phyloP scores from a whole-genome alignment of 2,797 vertebrate species.

The Denticeps clupeoides region DNA sequence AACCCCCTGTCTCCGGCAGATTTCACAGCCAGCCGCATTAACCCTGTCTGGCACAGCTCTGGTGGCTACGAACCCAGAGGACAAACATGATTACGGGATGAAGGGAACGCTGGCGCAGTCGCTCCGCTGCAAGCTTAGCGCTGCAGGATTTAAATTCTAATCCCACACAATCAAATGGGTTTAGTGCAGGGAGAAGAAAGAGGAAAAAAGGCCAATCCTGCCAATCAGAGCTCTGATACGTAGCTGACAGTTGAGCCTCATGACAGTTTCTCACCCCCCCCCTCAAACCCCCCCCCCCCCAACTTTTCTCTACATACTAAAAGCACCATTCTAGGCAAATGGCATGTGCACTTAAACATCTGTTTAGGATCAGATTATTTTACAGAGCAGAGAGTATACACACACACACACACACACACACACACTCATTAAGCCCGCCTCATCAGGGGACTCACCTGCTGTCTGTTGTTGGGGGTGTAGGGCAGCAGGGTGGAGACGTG shows the following conservation, averaged over 20 bases:
- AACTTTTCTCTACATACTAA: too few relatives aligned
- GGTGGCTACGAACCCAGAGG: constrained; percentile 10
- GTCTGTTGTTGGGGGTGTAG: constrained; percentile 89
- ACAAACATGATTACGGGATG: constrained; percentile 42
- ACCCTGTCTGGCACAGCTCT: not conserved
- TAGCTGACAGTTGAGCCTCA: constrained; percentile 11
- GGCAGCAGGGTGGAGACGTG: constrained; percentile 94
- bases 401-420: not conserved
- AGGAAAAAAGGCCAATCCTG: constrained; percentile 22
- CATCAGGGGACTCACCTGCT: constrained; percentile 70
- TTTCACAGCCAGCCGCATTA: constrained; percentile 4
- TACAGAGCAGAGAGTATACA: too few relatives aligned
- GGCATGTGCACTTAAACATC: too few relatives aligned
- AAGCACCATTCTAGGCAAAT: too few relatives aligned
- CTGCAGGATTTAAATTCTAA: constrained; percentile 40
- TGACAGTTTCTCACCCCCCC: not conserved
- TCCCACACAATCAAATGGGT: constrained; percentile 28
- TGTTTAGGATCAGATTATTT: too few relatives aligned
- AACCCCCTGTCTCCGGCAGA: not conserved
- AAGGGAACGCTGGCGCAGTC: constrained; percentile 33
- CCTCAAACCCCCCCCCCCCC: too few relatives aligned
- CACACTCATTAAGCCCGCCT: not conserved
- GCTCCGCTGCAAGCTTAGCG: constrained; percentile 35
- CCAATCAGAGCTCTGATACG: constrained; percentile 21
- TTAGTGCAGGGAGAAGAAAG: constrained; percentile 13